These are phyloP conservation scores for Tenodera sinensis DNA, from an alignment of 2,888 invertebrate species.

Conservation along the genomic window DNA sequence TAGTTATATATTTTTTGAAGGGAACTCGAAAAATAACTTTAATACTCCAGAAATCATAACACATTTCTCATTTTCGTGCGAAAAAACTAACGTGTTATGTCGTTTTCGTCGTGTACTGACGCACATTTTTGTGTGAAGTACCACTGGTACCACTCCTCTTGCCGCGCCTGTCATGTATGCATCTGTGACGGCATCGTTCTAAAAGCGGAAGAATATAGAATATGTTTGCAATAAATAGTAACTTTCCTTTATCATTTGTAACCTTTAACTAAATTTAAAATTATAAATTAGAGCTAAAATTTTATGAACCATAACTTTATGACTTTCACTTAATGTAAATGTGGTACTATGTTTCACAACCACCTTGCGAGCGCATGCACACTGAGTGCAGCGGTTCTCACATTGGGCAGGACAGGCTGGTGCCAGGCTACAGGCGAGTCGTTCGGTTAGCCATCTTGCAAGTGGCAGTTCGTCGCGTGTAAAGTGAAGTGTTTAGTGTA, in stretches of 20 bases:
- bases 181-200: not conserved
- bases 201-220: not conserved
- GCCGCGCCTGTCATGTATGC: not conserved
- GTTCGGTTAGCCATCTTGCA: slow-evolving; percentile 34
- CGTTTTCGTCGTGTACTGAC: not conserved
- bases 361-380: slow-evolving; percentile 45
- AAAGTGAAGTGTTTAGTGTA: slow-evolving; percentile 19
- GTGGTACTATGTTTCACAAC: not conserved
- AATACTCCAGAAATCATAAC: too few species aligned
- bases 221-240: not conserved
- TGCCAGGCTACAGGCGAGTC: slow-evolving; percentile 37
- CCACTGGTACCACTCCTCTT: not conserved
- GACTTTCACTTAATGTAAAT: not conserved
- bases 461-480: slow-evolving; percentile 8
- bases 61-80: too few species aligned
- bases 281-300: not conserved
- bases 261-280: not conserved
- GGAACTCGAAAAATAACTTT: not conserved
- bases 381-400: slow-evolving; percentile 21
- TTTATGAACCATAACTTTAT: not conserved
- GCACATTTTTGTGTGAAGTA: not conserved
- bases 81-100: too few species aligned
- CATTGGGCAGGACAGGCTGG: slow-evolving; percentile 4
- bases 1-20: not conserved
- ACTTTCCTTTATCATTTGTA: not conserved